phyloP scores from a whole-genome alignment of 2,888 invertebrate genomes.

The Melipona bicolor region DNA sequence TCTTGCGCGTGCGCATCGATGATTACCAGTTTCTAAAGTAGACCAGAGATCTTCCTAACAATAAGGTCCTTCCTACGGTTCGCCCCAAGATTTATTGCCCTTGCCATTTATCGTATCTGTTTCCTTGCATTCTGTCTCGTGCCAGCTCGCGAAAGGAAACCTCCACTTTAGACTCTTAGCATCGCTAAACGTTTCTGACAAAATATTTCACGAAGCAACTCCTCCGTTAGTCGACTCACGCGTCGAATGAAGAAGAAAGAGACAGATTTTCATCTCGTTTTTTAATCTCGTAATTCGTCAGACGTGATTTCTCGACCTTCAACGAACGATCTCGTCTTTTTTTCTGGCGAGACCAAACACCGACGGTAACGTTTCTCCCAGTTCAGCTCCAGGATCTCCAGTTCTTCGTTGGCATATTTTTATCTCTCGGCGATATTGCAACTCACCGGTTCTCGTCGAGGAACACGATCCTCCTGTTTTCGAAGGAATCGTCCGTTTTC shows the following conservation, averaged over 20 bases:
- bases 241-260: background rate
- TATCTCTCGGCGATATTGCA: background rate
- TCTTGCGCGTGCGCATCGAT: conserved; percentile 67
- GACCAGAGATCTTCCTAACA: conserved; percentile 51
- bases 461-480: background rate
- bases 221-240: background rate
- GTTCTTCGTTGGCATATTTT: background rate
- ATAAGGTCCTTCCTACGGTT: conserved; percentile 7
- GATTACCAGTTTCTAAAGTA: conserved; percentile 25
- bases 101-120: background rate
- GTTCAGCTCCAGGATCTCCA: too few species aligned
- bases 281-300: too few species aligned
- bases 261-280: background rate
- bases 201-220: background rate
- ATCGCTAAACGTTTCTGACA: background rate
- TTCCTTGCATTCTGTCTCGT: background rate
- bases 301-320: background rate
- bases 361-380: too few species aligned
- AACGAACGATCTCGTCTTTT: background rate
- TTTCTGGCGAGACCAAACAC: too few species aligned
- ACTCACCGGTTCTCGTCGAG: background rate
- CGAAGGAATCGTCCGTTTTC: conserved; percentile 11
- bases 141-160: background rate
- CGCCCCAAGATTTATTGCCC: background rate
- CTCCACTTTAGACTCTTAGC: too few species aligned